A percentile compares a stretch with the other conserved stretches of the same genome.
These are phyloP conservation scores for Meleagris gallopavo DNA, from an alignment of 2,113 vertebrate species.

Conservation along the genomic window DNA sequence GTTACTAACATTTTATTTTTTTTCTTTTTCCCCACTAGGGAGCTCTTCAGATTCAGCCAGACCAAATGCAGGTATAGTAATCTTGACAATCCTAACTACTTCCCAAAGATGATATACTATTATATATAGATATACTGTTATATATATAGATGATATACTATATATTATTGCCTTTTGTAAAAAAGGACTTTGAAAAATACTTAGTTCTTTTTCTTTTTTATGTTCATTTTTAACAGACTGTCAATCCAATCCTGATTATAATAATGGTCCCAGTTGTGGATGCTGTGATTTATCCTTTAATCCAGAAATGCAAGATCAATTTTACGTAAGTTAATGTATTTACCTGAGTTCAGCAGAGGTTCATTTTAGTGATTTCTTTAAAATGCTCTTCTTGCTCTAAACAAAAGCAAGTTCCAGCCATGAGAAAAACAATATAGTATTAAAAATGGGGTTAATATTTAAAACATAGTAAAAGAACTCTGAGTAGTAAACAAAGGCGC, in stretches of 20 bases:
- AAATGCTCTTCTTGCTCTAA: not conserved
- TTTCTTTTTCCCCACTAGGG: constrained; percentile 77
- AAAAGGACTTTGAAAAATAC: not conserved
- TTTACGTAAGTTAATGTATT: constrained; percentile 87
- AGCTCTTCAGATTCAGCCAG: constrained; percentile 85
- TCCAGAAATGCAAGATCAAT: constrained; percentile 89
- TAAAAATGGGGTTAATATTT: not conserved
- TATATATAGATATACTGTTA: no score
- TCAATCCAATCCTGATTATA: constrained; percentile 92
- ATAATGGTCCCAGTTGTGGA: constrained; percentile 90
- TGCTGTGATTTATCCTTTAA: constrained; percentile 87
- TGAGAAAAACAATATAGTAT: not conserved
- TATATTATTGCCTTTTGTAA: not conserved
- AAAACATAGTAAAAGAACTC: not conserved
- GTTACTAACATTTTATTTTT: not conserved
- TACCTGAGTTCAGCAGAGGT: not conserved
- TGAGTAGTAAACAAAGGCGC: not conserved
- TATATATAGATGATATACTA: no score
- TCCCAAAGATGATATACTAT: not conserved
- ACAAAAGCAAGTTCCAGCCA: not conserved
- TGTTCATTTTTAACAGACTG: constrained; percentile 78
- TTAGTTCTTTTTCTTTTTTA: not conserved
- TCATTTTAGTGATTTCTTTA: not conserved
- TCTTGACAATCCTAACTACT: not conserved
- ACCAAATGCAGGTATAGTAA: constrained; percentile 93